Evolutionary conservation across 2,797 vertebrate species (phyloP).

Genomic region (Sebastes melanostomus): DNA sequence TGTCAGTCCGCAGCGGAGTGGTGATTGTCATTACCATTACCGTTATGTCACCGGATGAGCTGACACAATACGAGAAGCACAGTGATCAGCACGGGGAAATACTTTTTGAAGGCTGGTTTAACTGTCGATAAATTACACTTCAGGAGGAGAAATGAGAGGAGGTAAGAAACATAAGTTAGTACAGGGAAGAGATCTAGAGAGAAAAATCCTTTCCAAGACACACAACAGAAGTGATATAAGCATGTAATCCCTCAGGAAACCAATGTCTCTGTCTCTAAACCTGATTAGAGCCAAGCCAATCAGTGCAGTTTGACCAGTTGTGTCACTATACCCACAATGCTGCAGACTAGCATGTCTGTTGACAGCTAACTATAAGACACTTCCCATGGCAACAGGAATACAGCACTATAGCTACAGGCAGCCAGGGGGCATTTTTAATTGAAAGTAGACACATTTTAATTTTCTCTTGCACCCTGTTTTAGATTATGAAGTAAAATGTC

Average conservation of each 20-base stretch:
- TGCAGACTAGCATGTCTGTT: not conserved
- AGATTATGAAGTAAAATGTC: not conserved
- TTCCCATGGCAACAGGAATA: slow-evolving; percentile 12
- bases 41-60: slow-evolving; percentile 29
- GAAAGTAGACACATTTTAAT: not conserved
- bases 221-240: slow-evolving; percentile 30
- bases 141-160: not conserved
- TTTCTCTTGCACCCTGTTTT: not conserved
- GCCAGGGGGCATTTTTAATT: not conserved
- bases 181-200: not conserved
- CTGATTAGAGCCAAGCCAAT: slow-evolving; percentile 76
- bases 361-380: not conserved
- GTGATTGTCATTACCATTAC: slow-evolving; percentile 32
- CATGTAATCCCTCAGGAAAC: slow-evolving; percentile 65
- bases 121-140: slow-evolving; percentile 6
- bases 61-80: slow-evolving; percentile 1
- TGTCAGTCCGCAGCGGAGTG: slow-evolving; percentile 18
- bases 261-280: slow-evolving; percentile 61
- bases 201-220: slow-evolving; percentile 7
- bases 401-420: not conserved
- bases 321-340: slow-evolving; percentile 31
- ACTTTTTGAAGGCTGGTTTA: not conserved
- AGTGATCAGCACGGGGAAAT: slow-evolving; percentile 2
- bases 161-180: not conserved
- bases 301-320: slow-evolving; percentile 40